phyloP scores from a whole-genome alignment of 2,888 invertebrate genomes.

The Homarus gammarus region DNA sequence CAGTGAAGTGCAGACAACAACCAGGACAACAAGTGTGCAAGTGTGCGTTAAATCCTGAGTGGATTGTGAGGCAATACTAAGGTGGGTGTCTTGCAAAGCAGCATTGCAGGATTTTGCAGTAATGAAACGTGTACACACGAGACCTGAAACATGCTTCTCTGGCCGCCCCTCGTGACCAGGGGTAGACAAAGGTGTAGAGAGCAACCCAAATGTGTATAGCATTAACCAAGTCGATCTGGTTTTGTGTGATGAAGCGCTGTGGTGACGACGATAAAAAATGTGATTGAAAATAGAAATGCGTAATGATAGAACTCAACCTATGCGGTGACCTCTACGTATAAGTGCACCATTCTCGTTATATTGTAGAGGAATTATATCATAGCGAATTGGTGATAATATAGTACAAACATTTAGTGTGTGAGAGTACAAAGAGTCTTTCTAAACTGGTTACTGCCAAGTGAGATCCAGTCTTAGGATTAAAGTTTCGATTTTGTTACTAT shows the following conservation, averaged over 20 bases:
- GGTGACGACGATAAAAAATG: not conserved
- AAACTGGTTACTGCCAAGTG: too few species aligned
- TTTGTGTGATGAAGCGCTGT: not conserved
- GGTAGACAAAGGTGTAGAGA: not conserved
- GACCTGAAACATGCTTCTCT: slow-evolving; percentile 4
- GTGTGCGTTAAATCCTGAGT: not conserved
- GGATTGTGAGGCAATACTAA: not conserved
- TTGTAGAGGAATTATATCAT: too few species aligned
- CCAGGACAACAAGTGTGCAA: not conserved
- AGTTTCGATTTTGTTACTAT: too few species aligned
- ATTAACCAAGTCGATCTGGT: not conserved
- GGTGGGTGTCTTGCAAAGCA: slow-evolving; percentile 8
- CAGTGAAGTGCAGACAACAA: not conserved
- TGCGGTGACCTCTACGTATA: too few species aligned
- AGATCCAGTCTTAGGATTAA: too few species aligned
- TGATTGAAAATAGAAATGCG: slow-evolving; percentile 38
- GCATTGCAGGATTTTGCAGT: slow-evolving; percentile 2
- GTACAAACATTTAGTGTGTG: too few species aligned
- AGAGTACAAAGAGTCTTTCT: too few species aligned
- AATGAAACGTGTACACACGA: slow-evolving; percentile 49
- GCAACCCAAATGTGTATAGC: too few species aligned
- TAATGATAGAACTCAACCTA: too few species aligned
- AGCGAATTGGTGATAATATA: too few species aligned
- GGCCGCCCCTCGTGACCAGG: slow-evolving; percentile 7
- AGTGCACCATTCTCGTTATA: too few species aligned